Evolutionary conservation across 1,140 invertebrate genomes (phyloP).

Genomic region (honey bee (Apis mellifera)): Amel_HAv3.1 CM009944.2:6152001-6152500

Average conservation of each 20-base stretch:
- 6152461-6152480: neutral
- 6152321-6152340: constrained; percentile 40
- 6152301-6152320: constrained; percentile 5
- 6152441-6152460: neutral
- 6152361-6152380: constrained; percentile 25
- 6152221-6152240: neutral
- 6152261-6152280: constrained; percentile 20
- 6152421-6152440: neutral
- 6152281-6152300: neutral
- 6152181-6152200: neutral
- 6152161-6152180: neutral
- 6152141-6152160: neutral
- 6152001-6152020: too few species aligned
- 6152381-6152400: constrained; percentile 34
- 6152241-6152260: neutral
- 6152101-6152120: neutral
- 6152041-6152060: neutral
- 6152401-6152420: neutral
- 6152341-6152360: constrained; percentile 8
- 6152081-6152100: neutral
- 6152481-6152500: constrained; percentile 12
- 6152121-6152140: neutral
- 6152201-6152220: neutral
- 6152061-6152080: neutral
- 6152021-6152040: neutral